These are phyloP conservation scores for Lycocerus yunnanus DNA, from an alignment of 2,888 invertebrate species.

Conservation along the genomic window DNA sequence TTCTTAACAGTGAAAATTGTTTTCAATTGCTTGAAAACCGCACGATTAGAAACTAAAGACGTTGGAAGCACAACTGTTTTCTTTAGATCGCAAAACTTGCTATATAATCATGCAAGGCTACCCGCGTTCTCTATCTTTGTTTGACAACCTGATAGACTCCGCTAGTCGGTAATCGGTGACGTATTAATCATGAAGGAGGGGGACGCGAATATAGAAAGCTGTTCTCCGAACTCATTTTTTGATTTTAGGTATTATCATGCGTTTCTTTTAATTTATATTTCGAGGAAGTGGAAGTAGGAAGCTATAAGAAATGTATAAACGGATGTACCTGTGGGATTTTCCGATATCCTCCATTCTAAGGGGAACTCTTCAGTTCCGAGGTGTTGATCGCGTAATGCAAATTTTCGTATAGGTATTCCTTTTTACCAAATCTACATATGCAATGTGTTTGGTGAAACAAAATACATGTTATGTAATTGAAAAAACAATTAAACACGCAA, in stretches of 20 bases:
- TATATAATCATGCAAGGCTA: conserved; percentile 43
- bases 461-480: too few relatives aligned
- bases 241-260: conserved; percentile 16
- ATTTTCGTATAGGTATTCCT: background rate
- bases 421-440: too few relatives aligned
- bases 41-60: conserved; percentile 7
- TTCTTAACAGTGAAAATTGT: conserved; percentile 3
- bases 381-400: background rate
- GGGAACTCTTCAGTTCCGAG: too few relatives aligned
- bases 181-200: conserved; percentile 30
- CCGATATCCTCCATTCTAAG: background rate
- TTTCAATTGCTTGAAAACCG: conserved; percentile 7
- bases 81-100: conserved; percentile 41
- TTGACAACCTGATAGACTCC: conserved; percentile 2
- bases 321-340: conserved; percentile 14
- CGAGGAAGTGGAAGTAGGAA: conserved; percentile 10
- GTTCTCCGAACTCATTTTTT: conserved; percentile 38
- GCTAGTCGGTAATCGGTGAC: conserved; percentile 39
- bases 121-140: conserved; percentile 16
- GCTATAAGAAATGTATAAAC: conserved; percentile 15
- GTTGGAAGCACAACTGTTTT: conserved; percentile 36
- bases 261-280: conserved; percentile 10
- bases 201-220: conserved; percentile 28
- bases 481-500: too few relatives aligned
- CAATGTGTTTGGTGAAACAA: too few relatives aligned